A percentile compares a stretch with the other conserved stretches of the same genome.
phyloP scores from a whole-genome alignment of 2,888 invertebrate genomes.

The Rugalucina vietnamica region DNA sequence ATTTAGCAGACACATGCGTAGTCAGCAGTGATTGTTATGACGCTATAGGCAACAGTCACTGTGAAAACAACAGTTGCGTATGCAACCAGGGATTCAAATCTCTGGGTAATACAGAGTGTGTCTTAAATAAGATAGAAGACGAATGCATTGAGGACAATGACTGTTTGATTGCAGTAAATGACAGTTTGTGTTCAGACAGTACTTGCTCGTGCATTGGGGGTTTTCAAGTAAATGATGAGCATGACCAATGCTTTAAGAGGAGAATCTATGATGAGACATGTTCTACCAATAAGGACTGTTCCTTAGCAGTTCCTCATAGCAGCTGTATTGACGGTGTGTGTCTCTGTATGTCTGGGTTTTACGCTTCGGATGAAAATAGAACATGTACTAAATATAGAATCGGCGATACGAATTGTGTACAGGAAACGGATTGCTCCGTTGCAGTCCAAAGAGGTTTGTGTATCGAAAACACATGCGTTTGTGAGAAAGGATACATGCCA shows the following conservation, averaged over 20 bases:
- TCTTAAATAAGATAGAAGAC: conserved; percentile 45
- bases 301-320: conserved; percentile 60
- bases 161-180: conserved; percentile 43
- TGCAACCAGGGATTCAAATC: conserved; percentile 51
- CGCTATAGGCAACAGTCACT: conserved; percentile 45
- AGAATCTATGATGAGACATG: conserved; percentile 64
- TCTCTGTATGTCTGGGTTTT: conserved; percentile 60
- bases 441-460: conserved; percentile 42
- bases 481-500: conserved; percentile 51
- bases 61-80: conserved; percentile 39
- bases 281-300: conserved; percentile 53
- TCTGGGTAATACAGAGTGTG: conserved; percentile 26
- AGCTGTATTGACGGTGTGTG: conserved; percentile 57
- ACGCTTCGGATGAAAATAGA: conserved; percentile 42
- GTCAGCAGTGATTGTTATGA: conserved; percentile 43
- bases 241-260: conserved; percentile 32
- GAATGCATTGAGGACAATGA: conserved; percentile 41
- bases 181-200: conserved; percentile 39
- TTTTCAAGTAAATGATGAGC: conserved; percentile 28
- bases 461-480: conserved; percentile 34
- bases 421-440: conserved; percentile 49
- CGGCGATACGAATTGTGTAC: conserved; percentile 55
- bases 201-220: conserved; percentile 45
- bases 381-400: conserved; percentile 59
- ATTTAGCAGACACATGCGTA: conserved; percentile 36